Evolutionary conservation across 2,888 invertebrate genomes (phyloP).

Genomic region (Polyommatus iphigenia): DNA sequence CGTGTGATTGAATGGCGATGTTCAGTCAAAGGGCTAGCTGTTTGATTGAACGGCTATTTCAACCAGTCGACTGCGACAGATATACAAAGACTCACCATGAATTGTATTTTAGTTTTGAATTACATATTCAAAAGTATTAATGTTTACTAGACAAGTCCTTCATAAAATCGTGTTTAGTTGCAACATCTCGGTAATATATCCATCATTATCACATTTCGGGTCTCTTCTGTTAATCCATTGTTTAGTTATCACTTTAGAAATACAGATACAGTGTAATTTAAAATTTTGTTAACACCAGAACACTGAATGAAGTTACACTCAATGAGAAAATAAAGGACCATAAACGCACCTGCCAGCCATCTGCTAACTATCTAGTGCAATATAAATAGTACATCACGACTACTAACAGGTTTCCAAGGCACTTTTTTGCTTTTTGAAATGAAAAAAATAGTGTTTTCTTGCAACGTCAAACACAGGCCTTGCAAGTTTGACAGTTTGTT

Average conservation of each 20-base stretch:
- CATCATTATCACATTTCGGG: background rate
- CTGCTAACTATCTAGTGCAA: background rate
- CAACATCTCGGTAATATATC: background rate
- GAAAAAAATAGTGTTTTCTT: background rate
- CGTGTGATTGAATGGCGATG: too few relatives aligned
- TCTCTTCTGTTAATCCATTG: background rate
- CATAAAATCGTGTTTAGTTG: background rate
- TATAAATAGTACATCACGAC: background rate
- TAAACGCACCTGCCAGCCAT: constrained; percentile 17
- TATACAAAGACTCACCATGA: background rate
- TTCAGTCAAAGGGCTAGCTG: too few relatives aligned
- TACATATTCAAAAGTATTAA: background rate
- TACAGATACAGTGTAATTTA: background rate
- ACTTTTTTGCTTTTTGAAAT: background rate
- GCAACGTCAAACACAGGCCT: background rate
- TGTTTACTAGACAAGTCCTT: background rate
- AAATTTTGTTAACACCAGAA: background rate
- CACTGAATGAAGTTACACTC: background rate
- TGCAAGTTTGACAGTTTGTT: background rate
- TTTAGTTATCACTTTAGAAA: background rate
- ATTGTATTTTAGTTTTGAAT: background rate
- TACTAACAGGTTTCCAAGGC: constrained; percentile 1
- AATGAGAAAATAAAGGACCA: background rate
- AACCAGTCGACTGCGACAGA: too few relatives aligned
- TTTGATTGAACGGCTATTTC: too few relatives aligned